Percentiles rank a stretch among this genome's conserved stretches.
Conservation (phyloP, 2,888 invertebrate species). For the Vesta saturnalis region DNA sequence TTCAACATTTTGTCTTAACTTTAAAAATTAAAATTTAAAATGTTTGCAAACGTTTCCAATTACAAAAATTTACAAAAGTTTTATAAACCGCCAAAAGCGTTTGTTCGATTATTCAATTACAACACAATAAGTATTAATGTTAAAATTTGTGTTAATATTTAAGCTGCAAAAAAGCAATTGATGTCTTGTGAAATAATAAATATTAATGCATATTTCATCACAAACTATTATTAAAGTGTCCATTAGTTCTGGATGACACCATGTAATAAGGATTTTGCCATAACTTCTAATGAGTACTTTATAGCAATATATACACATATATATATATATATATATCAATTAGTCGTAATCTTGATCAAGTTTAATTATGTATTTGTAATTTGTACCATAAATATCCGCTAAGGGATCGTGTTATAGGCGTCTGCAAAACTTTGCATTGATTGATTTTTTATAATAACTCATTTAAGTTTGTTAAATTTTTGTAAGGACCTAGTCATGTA, state of each 20-base stretch:
- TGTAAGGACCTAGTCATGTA: background rate
- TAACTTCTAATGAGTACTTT: background rate
- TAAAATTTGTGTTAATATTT: no score
- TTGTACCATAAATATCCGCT: background rate
- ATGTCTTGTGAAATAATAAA: no score
- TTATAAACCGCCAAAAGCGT: no score
- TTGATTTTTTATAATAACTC: slow-evolving; percentile 1
- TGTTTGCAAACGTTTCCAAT: no score
- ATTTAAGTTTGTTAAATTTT: no score
- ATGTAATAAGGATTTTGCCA: slow-evolving; percentile 1
- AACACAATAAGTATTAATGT: no score
- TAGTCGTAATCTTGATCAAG: slow-evolving; percentile 1
- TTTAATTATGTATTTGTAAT: background rate
- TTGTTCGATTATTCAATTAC: no score
- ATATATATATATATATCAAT: no score
- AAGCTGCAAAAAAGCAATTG: no score
- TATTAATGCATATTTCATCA: background rate
- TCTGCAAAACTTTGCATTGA: background rate
- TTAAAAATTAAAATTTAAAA: no score
- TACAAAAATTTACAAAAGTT: no score
- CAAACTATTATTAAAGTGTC: slow-evolving; percentile 7
- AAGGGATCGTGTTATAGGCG: background rate
- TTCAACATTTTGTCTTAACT: no score
- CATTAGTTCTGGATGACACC: slow-evolving; percentile 2
- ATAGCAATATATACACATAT: background rate